These are phyloP conservation scores for Harmothoe impar DNA, from an alignment of 2,888 invertebrate genomes.

Conservation along the genomic window DNA sequence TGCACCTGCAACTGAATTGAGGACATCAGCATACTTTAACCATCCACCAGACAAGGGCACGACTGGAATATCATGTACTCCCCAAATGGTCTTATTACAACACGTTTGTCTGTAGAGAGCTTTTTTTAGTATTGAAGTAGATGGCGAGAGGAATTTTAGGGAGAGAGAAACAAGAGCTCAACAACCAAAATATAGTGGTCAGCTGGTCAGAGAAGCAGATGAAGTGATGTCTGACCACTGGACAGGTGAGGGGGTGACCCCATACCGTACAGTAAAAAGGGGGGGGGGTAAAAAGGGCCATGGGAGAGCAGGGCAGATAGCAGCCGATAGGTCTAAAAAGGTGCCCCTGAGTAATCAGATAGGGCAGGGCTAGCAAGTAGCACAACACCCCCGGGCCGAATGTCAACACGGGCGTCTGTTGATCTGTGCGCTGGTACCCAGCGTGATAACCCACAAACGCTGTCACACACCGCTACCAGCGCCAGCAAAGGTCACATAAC, in stretches of 20 bases:
- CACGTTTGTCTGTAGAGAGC: too few species aligned
- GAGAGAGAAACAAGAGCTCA: neutral
- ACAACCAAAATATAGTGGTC: too few species aligned
- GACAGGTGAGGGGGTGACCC: too few species aligned
- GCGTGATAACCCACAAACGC: neutral
- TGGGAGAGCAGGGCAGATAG: neutral
- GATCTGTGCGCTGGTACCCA: constrained; percentile 25
- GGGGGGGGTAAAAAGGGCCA: neutral
- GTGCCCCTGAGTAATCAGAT: neutral
- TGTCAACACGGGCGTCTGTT: constrained; percentile 20
- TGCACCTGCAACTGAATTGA: too few species aligned
- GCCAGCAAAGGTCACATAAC: constrained; percentile 1
- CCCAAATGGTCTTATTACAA: too few species aligned
- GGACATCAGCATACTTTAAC: too few species aligned
- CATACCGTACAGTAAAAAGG: too few species aligned
- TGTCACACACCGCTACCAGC: constrained; percentile 26
- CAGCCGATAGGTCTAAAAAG: neutral
- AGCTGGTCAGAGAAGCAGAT: too few species aligned
- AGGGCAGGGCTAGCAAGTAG: neutral
- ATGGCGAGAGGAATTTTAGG: neutral
- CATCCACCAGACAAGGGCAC: too few species aligned
- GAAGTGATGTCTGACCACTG: too few species aligned
- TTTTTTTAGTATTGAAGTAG: too few species aligned
- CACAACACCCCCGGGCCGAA: neutral
- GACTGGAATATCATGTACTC: too few species aligned